These are phyloP conservation scores for Syrmaticus mikado DNA, from an alignment of 2,113 vertebrate genomes.

Conservation along the genomic window DNA sequence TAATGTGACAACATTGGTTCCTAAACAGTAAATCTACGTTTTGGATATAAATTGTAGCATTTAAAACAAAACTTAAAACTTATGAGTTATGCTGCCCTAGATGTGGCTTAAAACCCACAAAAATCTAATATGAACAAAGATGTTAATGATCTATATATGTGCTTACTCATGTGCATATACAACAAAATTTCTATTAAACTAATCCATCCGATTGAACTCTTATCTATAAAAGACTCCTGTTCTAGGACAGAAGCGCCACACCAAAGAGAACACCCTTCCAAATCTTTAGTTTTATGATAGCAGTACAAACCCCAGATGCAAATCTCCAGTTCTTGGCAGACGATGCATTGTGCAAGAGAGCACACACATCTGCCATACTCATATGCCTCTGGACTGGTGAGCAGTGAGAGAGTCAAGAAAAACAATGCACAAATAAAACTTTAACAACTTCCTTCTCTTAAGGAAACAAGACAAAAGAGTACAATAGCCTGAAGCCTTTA, in stretches of 20 bases:
- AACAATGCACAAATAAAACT: slow-evolving; percentile 71
- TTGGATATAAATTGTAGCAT: slow-evolving; percentile 1
- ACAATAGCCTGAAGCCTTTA: slow-evolving; percentile 17
- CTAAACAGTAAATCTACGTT: slow-evolving; percentile 38
- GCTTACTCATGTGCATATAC: neutral
- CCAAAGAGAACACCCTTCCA: slow-evolving; percentile 66
- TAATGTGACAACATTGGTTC: slow-evolving; percentile 23
- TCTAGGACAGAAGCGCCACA: slow-evolving; percentile 61
- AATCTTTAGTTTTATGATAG: slow-evolving; percentile 71
- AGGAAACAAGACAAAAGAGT: slow-evolving; percentile 14
- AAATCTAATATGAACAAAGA: slow-evolving; percentile 33
- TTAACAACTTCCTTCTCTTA: slow-evolving; percentile 68
- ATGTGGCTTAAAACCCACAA: slow-evolving; percentile 19
- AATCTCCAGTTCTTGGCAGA: slow-evolving; percentile 75
- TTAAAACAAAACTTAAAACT: slow-evolving; percentile 5
- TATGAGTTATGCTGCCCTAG: slow-evolving; percentile 9
- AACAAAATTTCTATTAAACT: slow-evolving; percentile 24
- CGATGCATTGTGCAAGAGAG: slow-evolving; percentile 60
- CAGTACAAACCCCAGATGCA: slow-evolving; percentile 71
- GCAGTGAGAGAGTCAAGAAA: slow-evolving; percentile 70
- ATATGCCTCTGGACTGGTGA: slow-evolving; percentile 75
- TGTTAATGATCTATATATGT: neutral
- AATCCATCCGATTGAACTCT: slow-evolving; percentile 46
- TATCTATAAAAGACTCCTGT: slow-evolving; percentile 59
- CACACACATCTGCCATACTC: slow-evolving; percentile 72